Conservation (phyloP, 2,113 vertebrate species). For the Petromus typicus region DNA sequence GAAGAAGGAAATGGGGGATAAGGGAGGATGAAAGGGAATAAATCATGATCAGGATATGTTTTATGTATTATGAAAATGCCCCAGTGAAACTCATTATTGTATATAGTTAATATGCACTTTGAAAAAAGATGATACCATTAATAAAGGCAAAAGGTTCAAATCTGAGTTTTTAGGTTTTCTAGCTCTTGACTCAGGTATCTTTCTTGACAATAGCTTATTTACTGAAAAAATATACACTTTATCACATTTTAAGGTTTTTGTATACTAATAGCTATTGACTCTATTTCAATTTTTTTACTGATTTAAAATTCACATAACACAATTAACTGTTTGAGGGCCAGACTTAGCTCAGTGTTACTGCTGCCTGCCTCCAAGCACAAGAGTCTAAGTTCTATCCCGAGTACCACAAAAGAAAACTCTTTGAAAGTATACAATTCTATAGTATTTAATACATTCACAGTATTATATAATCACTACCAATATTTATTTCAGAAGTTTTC, state of each 20-base stretch:
- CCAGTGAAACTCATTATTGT: neutral
- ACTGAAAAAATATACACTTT: neutral
- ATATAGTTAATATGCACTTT: neutral
- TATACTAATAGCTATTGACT: neutral
- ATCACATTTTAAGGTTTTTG: slow-evolving; percentile 26
- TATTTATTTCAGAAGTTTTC: slow-evolving; percentile 1
- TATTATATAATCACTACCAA: neutral
- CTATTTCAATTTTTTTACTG: neutral
- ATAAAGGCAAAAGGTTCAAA: slow-evolving; percentile 3
- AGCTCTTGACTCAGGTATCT: slow-evolving; percentile 6
- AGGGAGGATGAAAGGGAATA: neutral
- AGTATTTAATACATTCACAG: neutral
- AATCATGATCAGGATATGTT: neutral
- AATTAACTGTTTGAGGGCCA: neutral
- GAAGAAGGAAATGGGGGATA: neutral
- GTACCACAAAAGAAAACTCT: neutral
- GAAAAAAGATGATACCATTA: neutral
- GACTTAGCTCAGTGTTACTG: too few species aligned
- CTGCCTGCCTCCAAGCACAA: too few species aligned
- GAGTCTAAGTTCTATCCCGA: too few species aligned
- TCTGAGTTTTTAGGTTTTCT: slow-evolving; percentile 43
- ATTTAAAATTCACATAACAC: slow-evolving; percentile 35
- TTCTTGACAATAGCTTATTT: neutral
- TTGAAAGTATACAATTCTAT: slow-evolving; percentile 29
- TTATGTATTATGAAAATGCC: neutral